Base-by-base conservation (phyloP, 2,888 invertebrate genomes). In the Lepetodrilus schrolli region DNA sequence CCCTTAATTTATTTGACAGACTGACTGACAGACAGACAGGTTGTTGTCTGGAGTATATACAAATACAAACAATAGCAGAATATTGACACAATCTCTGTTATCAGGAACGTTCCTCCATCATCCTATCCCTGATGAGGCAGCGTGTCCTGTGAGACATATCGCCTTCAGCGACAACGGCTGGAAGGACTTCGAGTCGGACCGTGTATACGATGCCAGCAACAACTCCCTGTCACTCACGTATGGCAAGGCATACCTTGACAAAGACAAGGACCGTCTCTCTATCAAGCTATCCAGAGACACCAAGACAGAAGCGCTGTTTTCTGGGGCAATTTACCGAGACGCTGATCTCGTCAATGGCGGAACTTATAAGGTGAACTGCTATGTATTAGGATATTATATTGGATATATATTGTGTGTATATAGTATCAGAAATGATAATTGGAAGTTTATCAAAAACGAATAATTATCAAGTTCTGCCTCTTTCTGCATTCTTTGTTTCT, bases 301-400 rank as follows among this genome's bases (percentile, higher is more conserved):
- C 21, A 70, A 70, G 17, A 50, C 30, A 3, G 38, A 38, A 2
- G n/a, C 4, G 13, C 37, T 66, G 66, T 66, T 43, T 38, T 66
- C 66, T 66, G 66, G 66, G 8, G 7, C 43, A 17, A 38, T 38
- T 43, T 66, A 72, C 21, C 26, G 72, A 20, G 43, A 77, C 2
- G 76, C 76, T 34, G 76, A 76, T 47, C 21, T 72, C 21, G 49
- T 66, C 0, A 68, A 76, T 58, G 65, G 72, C 7, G 72, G 74
- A 13, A 23, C 34, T 3, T 75, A 75, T 66, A 69, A 75, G 73
- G 75, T 75, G n/a, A n/a, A n/a, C n/a, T n/a, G n/a, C n/a, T n/a
- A n/a, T n/a, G n/a, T n/a, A n/a, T n/a, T n/a, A n/a, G n/a, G n/a
- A n/a, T n/a, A n/a, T n/a, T n/a, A n/a, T n/a, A n/a, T n/a, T n/a